Base-by-base conservation (phyloP, 2,888 invertebrate genomes). In the Cheilosia variabilis region DNA sequence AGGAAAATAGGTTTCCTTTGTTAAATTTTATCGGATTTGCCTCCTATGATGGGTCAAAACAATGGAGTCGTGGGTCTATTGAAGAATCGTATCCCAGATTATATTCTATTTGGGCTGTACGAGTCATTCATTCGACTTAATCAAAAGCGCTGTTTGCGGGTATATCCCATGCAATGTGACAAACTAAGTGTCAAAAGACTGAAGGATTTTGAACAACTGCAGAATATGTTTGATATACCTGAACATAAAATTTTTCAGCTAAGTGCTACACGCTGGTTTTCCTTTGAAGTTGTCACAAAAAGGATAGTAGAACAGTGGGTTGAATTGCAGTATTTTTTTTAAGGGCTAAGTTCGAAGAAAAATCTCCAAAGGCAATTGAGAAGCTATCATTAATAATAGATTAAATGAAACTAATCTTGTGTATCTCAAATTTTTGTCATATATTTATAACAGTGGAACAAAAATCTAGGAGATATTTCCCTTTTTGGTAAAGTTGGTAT, bases 1-100 rank as follows among this genome's bases (percentile, higher is more conserved):
- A 76, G 58, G 43, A 15, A 22, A 57, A 5, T 19, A 22, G 55
- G 2, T 19, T 19, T 19, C 47, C 17, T 9, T 19, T 47, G 66
- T 66, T 9, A 52, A 52, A 76, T 66, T 66, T 53, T 13, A 72
- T 82, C 22, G 71, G 82, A 15, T 71, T 82, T 52, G 76, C 72
- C n/a, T 76, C 60, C 58, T 34, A 76, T 76, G 76, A 50, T 82
- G 13, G 79, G 72, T n/a, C 17, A 34, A 53, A 62, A 55, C 1
- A 75, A 9, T 80, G 73, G 62, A 13, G 19, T 19, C 19, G 19
- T 19, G 19, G 19, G 19, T 19, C 19, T 19, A 19, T 19, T 19
- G 19, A 19, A 19, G 19, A 19, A 19, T 1, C 19, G 57, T 77
- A 27, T 65, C 2, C 52, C 45, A 17, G 13, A 60, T 19, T 41